These are phyloP conservation scores for Actenoides hombroni DNA, from an alignment of 2,113 vertebrate species.

Conservation along the genomic window DNA sequence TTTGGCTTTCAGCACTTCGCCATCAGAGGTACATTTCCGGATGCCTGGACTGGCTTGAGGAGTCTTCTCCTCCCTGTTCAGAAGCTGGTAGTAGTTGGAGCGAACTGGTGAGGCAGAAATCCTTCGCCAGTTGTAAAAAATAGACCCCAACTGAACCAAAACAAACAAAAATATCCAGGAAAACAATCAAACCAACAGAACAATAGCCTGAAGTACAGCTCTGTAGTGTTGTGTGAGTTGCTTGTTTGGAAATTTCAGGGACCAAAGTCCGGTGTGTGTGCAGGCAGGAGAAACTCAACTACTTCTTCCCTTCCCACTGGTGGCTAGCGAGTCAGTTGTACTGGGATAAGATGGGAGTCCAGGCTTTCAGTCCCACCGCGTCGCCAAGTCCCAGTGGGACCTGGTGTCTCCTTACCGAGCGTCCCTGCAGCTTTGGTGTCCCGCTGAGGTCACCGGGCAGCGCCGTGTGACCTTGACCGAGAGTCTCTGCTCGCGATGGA, in stretches of 20 bases:
- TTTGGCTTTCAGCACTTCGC: not conserved
- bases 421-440: not conserved
- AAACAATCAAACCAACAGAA: not conserved
- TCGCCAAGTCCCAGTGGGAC: not conserved
- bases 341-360: not conserved
- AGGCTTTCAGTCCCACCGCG: not conserved
- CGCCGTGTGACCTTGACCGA: rapidly evolving
- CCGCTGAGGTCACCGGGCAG: not conserved
- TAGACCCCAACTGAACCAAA: not conserved
- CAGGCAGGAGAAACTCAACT: not conserved
- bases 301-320: not conserved
- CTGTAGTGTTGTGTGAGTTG: not conserved
- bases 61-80: not conserved
- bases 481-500: not conserved
- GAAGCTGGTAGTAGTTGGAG: not conserved
- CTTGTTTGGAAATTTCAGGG: not conserved
- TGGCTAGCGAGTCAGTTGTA: not conserved
- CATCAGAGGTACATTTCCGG: not conserved
- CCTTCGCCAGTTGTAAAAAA: not conserved
- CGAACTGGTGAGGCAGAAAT: not conserved
- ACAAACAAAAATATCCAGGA: not conserved
- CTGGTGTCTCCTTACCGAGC: rapidly evolving
- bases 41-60: not conserved
- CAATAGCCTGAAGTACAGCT: not conserved
- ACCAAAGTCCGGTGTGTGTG: not conserved